Conservation (phyloP, 2,888 invertebrate genomes). For the Brassicogethes aeneus region DNA sequence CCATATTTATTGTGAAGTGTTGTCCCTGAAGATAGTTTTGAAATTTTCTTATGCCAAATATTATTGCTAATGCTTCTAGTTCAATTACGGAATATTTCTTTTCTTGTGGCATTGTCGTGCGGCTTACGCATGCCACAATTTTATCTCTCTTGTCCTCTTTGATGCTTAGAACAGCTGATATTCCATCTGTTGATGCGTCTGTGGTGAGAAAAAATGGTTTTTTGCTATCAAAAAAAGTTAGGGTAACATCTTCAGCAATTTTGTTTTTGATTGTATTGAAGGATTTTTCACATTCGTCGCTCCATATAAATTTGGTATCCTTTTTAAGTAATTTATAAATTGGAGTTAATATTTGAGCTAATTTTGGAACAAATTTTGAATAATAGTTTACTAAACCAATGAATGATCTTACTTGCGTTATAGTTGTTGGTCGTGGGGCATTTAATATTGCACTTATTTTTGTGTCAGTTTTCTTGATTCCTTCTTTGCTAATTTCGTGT, state of each 20-base stretch:
- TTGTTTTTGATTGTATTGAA: no score
- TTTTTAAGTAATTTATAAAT: slow-evolving; percentile 9
- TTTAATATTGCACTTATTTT: slow-evolving; percentile 14
- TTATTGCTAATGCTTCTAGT: slow-evolving; percentile 8
- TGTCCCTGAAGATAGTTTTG: slow-evolving; percentile 3
- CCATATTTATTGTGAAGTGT: no score
- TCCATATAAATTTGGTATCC: no score
- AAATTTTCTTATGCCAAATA: slow-evolving; percentile 9
- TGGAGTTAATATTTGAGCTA: slow-evolving; percentile 4
- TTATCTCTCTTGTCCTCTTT: slow-evolving; percentile 4
- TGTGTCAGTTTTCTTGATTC: slow-evolving; percentile 17
- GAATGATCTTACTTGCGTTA: no score
- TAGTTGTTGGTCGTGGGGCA: slow-evolving; percentile 7
- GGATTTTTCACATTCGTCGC: no score
- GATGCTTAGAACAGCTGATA: slow-evolving; percentile 9
- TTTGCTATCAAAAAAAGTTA: no score
- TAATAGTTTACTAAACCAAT: no score
- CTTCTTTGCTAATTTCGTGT: slow-evolving; percentile 15
- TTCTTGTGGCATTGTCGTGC: slow-evolving; percentile 9
- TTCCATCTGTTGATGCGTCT: slow-evolving; percentile 8
- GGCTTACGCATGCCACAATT: slow-evolving; percentile 8
- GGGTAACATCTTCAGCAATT: no score
- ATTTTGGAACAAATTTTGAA: slow-evolving; percentile 8
- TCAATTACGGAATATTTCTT: slow-evolving; percentile 8
- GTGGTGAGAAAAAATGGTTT: no score